Base-by-base conservation (phyloP, 2,113 vertebrate genomes). In the Athene noctua region DNA sequence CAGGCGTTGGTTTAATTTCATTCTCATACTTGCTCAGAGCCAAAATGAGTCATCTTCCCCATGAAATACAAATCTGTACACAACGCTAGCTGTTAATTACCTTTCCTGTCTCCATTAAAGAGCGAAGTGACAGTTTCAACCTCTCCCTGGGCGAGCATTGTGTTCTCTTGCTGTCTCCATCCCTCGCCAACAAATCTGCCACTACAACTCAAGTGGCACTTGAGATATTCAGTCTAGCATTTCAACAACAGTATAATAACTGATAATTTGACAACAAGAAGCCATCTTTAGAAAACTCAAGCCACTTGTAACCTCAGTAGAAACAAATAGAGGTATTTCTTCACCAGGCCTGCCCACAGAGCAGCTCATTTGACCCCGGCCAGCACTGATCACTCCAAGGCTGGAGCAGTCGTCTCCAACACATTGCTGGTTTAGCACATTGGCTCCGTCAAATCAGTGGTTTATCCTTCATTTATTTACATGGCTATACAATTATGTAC, bases 31-130 rank as follows among this genome's bases (percentile, higher is more conserved):
- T 91, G 66, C 86, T 95, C 66, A 82, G 86, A 97, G 88, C 77
- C 89, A 72, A 93, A 97, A 94, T 95, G 84, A 95, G 71, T 95
- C 90, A 96, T 67, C 92, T 96, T 97, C 52, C 92, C 83, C 88
- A 95, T 95, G 95, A 97, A 97, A 97, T 95, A 94, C 57, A 10
- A 96, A 94, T 97, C 93, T 95, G 96, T 95, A 97, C 94, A 97
- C 97, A 97, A 90, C 14, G 2, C 92, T 96, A 91, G 94, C 94
- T 97, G 96, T 98, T 98, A 97, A 97, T 97, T 98, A 97, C 95
- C 94, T 94, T 95, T 94, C 91, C 95, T 97, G 92, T 95, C 97
- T 97, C 95, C 89, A 93, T 97, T 97, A 97, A 97, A 96, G 86
- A 98, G 94, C 19, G 7, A 97, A 98, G 96, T 81, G 96, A 97